Evolutionary conservation across 2,113 vertebrate genomes (phyloP).

Genomic region (Salvator merianae): DNA sequence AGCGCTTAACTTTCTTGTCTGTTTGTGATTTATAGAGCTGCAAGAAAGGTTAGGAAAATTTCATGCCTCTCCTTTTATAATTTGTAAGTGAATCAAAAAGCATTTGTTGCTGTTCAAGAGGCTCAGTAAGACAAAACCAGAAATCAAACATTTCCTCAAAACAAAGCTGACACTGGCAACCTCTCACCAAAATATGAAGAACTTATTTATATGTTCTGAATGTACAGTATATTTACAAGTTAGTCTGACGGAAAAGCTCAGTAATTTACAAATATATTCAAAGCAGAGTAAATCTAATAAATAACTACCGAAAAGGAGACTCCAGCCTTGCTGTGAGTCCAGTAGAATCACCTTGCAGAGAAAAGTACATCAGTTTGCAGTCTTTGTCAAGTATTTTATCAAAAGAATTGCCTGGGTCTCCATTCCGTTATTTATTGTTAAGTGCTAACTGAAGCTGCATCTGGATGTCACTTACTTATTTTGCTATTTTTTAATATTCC

Average conservation of each 20-base stretch:
- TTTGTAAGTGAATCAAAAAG: conserved; percentile 82
- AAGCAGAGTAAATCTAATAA: background rate
- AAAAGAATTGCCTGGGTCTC: background rate
- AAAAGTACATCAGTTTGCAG: background rate
- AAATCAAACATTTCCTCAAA: conserved; percentile 67
- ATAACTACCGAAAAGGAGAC: background rate
- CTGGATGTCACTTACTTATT: background rate
- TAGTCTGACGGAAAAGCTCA: background rate
- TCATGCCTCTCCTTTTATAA: conserved; percentile 78
- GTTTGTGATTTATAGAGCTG: conserved; percentile 84
- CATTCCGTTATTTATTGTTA: background rate
- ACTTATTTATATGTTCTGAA: conserved; percentile 16
- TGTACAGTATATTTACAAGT: background rate
- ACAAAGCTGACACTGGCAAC: conserved; percentile 57
- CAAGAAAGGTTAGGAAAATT: conserved; percentile 84
- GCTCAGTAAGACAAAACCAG: conserved; percentile 73
- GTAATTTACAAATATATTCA: background rate
- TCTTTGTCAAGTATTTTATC: background rate
- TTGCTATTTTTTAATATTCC: too few species aligned
- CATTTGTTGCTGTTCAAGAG: conserved; percentile 80
- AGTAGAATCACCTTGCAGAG: background rate
- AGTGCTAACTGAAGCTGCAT: background rate
- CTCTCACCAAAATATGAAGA: conserved; percentile 44
- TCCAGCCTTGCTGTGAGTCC: background rate
- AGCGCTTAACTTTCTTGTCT: conserved; percentile 83